Conservation (phyloP, 2,113 vertebrate genomes). For the Octodon degus region DNA sequence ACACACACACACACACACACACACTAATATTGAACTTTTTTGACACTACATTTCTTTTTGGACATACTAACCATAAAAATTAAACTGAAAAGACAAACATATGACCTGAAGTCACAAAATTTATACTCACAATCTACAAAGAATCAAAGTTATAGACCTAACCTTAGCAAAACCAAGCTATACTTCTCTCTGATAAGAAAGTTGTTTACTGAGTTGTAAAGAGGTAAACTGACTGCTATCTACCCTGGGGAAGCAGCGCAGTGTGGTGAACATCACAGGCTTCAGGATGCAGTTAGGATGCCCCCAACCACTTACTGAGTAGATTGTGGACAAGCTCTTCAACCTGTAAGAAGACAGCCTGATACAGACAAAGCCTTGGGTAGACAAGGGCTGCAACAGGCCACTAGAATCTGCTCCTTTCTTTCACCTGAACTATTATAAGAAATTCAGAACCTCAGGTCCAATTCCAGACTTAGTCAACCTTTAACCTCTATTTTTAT, state of each 20-base stretch:
- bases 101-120: neutral
- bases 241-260: neutral
- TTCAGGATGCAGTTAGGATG: neutral
- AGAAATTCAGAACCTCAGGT: neutral
- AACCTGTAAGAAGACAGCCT: neutral
- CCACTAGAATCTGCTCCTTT: neutral
- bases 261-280: neutral
- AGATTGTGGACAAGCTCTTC: neutral
- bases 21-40: neutral
- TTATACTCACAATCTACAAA: neutral
- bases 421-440: neutral
- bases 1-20: neutral
- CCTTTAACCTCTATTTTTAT: neutral
- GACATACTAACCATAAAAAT: neutral
- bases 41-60: neutral
- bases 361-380: neutral
- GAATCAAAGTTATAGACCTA: slow-evolving; percentile 19
- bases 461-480: neutral
- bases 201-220: neutral
- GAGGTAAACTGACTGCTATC: neutral
- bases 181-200: neutral
- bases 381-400: neutral
- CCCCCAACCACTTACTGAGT: neutral
- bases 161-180: slow-evolving; percentile 23
- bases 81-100: slow-evolving; percentile 17